These are phyloP conservation scores for Eulemur macaco DNA, from an alignment of 2,113 vertebrate genomes.

Conservation along the genomic window DNA sequence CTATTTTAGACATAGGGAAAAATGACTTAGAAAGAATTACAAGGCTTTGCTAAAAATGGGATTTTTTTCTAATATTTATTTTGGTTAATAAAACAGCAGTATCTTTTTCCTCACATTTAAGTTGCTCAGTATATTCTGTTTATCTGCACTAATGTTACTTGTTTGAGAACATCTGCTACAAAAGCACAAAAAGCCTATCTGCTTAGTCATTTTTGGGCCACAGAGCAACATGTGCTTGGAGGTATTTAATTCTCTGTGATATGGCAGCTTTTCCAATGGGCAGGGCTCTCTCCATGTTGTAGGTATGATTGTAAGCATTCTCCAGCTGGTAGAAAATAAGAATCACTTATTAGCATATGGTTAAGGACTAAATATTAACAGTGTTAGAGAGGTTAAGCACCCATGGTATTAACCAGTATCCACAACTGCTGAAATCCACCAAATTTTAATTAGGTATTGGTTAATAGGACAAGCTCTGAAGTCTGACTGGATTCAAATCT, in stretches of 20 bases:
- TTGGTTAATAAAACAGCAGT: background rate
- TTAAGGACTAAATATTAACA: background rate
- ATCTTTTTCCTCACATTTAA: constrained; percentile 37
- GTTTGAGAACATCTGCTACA: background rate
- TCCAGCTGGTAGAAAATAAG: background rate
- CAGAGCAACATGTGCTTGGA: background rate
- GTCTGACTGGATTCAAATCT: constrained; percentile 10
- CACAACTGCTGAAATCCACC: background rate
- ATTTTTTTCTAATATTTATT: constrained; percentile 33
- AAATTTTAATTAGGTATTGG: background rate
- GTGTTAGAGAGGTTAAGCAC: background rate
- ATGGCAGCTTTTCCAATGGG: background rate
- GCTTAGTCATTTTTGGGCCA: background rate
- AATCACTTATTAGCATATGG: background rate
- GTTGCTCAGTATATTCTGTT: background rate
- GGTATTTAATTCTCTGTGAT: background rate
- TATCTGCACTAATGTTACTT: background rate
- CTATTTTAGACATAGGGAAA: constrained; percentile 14
- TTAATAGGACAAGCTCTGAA: background rate
- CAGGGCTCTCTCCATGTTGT: background rate
- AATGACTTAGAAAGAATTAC: constrained; percentile 5
- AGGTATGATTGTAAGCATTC: background rate
- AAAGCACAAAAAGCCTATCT: constrained; percentile 15
- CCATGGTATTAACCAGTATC: background rate
- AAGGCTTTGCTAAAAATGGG: background rate